A percentile compares a stretch with the other conserved stretches of the same genome.
Evolutionary conservation across 2,797 vertebrate species (phyloP).

Genomic region (Petrocephalus schoutedeni): DNA sequence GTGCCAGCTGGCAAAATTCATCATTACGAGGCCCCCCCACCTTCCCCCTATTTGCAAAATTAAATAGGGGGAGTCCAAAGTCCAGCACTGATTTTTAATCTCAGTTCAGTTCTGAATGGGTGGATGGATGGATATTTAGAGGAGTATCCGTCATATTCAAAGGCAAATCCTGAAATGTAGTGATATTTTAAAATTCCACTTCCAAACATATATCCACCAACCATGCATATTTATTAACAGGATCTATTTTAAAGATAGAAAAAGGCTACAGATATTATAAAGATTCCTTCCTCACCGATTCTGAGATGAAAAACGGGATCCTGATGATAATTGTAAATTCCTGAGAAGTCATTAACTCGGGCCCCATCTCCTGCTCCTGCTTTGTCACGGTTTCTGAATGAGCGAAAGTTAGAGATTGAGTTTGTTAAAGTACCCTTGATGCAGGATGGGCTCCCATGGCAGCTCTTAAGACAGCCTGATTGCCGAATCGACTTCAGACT

Average conservation of each 20-base stretch:
- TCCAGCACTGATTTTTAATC: neutral
- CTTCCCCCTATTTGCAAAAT: neutral
- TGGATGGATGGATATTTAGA: neutral
- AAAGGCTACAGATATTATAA: neutral
- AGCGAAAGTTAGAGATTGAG: neutral
- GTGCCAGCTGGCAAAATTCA: neutral
- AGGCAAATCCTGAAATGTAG: neutral
- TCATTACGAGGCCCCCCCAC: neutral
- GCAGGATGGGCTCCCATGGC: neutral
- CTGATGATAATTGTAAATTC: neutral
- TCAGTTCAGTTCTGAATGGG: neutral
- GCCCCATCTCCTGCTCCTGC: neutral
- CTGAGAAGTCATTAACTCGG: neutral
- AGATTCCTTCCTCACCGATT: neutral
- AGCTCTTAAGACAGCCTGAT: slow-evolving; percentile 13
- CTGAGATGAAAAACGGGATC: neutral
- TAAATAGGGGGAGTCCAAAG: neutral
- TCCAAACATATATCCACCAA: neutral
- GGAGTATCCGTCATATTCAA: neutral
- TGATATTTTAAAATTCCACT: neutral
- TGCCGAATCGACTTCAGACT: slow-evolving; percentile 19
- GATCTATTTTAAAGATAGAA: neutral
- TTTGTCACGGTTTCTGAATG: neutral
- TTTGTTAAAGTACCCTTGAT: slow-evolving; percentile 12
- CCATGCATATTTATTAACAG: neutral